Conservation (phyloP, 2,113 vertebrate species). For the Micronycteris hirsuta region DNA sequence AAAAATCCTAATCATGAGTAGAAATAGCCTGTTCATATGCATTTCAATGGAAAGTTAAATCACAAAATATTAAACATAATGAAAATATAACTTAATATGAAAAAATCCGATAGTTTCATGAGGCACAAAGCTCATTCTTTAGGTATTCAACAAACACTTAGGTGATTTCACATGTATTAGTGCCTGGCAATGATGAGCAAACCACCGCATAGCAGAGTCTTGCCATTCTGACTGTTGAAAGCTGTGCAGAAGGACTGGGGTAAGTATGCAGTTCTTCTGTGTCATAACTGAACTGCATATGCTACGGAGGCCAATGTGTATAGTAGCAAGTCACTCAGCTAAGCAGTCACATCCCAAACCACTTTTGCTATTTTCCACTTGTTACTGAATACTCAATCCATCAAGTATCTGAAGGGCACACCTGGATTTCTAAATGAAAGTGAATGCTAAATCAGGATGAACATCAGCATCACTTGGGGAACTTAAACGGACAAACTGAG, state of each 20-base stretch:
- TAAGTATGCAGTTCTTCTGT: neutral
- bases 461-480: neutral
- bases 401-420: neutral
- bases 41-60: neutral
- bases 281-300: neutral
- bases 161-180: neutral
- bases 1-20: neutral
- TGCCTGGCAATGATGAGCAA: neutral
- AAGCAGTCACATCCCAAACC: neutral
- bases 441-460: neutral
- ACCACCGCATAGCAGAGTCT: neutral
- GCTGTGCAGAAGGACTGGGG: neutral
- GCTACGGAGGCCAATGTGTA: neutral
- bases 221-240: neutral
- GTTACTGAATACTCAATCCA: neutral
- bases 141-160: neutral
- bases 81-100: neutral
- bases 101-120: neutral
- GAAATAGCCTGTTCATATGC: neutral
- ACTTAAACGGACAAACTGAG: neutral
- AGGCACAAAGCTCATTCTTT: neutral
- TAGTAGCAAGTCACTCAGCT: neutral
- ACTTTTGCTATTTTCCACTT: neutral
- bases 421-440: neutral
- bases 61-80: constrained; percentile 16